phyloP scores from a whole-genome alignment of 2,888 invertebrate genomes.

The Erebia aethiops region DNA sequence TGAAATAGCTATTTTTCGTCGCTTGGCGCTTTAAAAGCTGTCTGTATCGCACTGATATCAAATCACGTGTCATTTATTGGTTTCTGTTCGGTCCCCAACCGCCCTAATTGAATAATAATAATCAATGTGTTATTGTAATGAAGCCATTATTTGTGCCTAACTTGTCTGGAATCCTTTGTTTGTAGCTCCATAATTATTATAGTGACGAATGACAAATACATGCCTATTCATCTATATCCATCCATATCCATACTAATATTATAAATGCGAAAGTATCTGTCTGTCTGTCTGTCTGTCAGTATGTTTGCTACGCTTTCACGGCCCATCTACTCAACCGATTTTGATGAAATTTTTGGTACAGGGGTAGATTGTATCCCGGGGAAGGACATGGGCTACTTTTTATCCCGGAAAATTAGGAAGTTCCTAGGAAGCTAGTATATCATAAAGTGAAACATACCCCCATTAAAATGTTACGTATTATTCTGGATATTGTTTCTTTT shows the following conservation, averaged over 20 bases:
- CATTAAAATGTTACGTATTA: neutral
- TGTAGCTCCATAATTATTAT: neutral
- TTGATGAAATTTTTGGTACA: too few species aligned
- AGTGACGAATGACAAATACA: neutral
- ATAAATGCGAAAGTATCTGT: too few species aligned
- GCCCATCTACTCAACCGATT: too few species aligned
- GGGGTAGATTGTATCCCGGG: too few species aligned
- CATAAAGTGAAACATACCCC: too few species aligned
- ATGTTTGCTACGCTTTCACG: too few species aligned
- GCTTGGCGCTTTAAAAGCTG: conserved; percentile 66
- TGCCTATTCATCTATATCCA: neutral
- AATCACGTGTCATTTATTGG: conserved; percentile 72
- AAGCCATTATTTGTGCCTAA: conserved; percentile 7
- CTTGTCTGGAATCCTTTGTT: neutral
- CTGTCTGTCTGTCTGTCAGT: too few species aligned
- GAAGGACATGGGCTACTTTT: too few species aligned
- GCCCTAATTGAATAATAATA: conserved; percentile 63
- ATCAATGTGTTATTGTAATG: neutral
- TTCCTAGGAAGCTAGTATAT: too few species aligned
- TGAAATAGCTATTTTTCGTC: conserved; percentile 33
- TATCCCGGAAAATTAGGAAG: too few species aligned
- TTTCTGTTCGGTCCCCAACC: conserved; percentile 54
- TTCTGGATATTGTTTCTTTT: conserved; percentile 40
- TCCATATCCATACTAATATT: too few species aligned
- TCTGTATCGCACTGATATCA: conserved; percentile 71